phyloP scores from a whole-genome alignment of 2,888 invertebrate species.

The Oscheius sp. region DNA sequence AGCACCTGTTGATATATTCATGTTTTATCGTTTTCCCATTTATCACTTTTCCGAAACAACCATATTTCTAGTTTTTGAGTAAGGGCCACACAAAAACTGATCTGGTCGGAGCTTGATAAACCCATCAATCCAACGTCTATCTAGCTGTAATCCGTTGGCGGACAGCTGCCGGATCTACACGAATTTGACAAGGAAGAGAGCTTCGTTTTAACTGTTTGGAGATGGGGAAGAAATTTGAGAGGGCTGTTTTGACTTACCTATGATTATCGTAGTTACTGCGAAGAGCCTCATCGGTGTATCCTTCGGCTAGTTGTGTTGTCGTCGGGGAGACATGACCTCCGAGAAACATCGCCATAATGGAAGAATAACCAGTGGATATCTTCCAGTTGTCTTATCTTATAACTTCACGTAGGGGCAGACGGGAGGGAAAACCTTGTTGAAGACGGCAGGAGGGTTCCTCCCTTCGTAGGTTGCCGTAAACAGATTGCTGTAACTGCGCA shows the following conservation, averaged over 20 bases:
- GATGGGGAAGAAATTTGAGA: constrained; percentile 4
- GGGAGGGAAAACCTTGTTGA: too few relatives aligned
- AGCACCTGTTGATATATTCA: not conserved
- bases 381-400: too few relatives aligned
- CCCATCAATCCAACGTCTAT: constrained; percentile 3
- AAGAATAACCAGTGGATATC: too few relatives aligned
- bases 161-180: constrained; percentile 15
- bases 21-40: not conserved
- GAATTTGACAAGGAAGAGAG: constrained; percentile 11
- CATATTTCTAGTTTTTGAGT: too few relatives aligned
- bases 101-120: not conserved
- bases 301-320: constrained; percentile 59
- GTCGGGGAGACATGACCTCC: constrained; percentile 46
- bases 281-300: constrained; percentile 57
- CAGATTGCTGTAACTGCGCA: constrained; percentile 20
- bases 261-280: constrained; percentile 48
- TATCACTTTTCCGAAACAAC: not conserved
- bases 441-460: not conserved
- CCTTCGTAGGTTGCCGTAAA: constrained; percentile 5
- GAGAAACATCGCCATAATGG: constrained; percentile 13
- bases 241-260: constrained; percentile 9
- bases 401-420: too few relatives aligned
- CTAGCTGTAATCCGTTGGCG: constrained; percentile 5
- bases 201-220: not conserved
- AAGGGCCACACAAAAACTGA: constrained; percentile 1